A percentile compares a stretch with the other conserved stretches of the same genome.
These are phyloP conservation scores for Geodia barretti DNA, from an alignment of 37 sponge, comb jelly and placozoan genomes.

Conservation along the genomic window DNA sequence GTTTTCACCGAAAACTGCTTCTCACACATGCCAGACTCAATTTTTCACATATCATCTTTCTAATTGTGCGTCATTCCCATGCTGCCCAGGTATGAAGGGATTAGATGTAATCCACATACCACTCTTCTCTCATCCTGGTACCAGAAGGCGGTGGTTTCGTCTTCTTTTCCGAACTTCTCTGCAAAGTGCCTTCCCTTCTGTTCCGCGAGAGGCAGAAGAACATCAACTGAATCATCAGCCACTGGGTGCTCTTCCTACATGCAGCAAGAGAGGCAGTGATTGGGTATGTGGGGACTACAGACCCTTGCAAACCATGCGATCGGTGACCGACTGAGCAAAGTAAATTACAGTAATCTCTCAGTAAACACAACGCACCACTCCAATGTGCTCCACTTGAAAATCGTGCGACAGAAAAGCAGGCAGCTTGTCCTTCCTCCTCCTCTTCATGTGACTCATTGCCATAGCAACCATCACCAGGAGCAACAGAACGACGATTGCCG, in stretches of 20 bases:
- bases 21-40: too few relatives aligned
- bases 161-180: constrained; percentile 52
- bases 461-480: constrained; percentile 15
- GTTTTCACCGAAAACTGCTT: too few relatives aligned
- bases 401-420: constrained; percentile 49
- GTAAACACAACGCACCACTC: constrained; percentile 37
- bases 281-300: too few relatives aligned
- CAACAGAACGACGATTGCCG: constrained; percentile 13
- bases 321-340: too few relatives aligned
- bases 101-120: constrained; percentile 46
- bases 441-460: not conserved
- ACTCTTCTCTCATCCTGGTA: constrained; percentile 62
- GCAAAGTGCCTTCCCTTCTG: constrained; percentile 63
- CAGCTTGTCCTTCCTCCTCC: constrained; percentile 32
- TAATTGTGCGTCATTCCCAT: too few relatives aligned
- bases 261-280: too few relatives aligned
- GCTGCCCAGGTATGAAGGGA: too few relatives aligned
- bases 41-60: too few relatives aligned
- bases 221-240: constrained; percentile 24
- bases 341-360: not conserved
- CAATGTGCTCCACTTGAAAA: constrained; percentile 42
- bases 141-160: constrained; percentile 51
- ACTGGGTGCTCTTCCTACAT: constrained; percentile 53
- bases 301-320: too few relatives aligned
- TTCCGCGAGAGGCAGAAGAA: constrained; percentile 36